Conservation (phyloP, 2,797 vertebrate genomes). For the Urosaurus nigricauda region DNA sequence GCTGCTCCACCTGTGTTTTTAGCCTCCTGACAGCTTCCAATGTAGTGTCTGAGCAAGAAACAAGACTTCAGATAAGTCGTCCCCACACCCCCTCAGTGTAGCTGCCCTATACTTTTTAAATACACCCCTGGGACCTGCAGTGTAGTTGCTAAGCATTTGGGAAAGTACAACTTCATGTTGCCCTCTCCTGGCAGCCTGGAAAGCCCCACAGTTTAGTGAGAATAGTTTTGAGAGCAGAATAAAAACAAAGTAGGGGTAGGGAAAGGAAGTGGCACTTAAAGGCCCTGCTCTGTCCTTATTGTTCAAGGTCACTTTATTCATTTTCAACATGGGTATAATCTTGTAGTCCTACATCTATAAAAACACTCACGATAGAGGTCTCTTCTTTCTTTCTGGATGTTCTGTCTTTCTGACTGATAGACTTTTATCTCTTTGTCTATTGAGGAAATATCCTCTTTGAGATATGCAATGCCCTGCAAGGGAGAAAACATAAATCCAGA, state of each 20-base stretch:
- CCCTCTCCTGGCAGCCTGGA: no score
- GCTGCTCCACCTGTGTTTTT: no score
- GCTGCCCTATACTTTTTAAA: no score
- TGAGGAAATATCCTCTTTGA: constrained; percentile 61
- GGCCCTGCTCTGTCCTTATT: not conserved
- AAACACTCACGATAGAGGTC: constrained; percentile 55
- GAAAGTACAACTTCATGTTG: no score
- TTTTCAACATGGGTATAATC: not conserved
- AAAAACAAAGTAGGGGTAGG: not conserved
- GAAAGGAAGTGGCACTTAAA: not conserved
- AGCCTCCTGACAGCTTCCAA: no score
- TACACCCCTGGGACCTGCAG: no score
- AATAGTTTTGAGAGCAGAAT: not conserved
- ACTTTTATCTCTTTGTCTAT: constrained; percentile 48
- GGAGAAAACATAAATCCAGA: not conserved
- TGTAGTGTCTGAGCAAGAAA: no score
- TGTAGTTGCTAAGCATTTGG: no score
- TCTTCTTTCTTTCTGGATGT: constrained; percentile 34
- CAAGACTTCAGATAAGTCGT: no score
- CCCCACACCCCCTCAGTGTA: no score
- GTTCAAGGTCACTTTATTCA: not conserved
- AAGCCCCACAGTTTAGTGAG: no score
- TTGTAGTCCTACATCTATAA: not conserved
- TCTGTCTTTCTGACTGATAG: constrained; percentile 29
- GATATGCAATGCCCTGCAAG: constrained; percentile 41